phyloP scores from a whole-genome alignment of 2,113 vertebrate genomes.

The Mungos mungo region DNA sequence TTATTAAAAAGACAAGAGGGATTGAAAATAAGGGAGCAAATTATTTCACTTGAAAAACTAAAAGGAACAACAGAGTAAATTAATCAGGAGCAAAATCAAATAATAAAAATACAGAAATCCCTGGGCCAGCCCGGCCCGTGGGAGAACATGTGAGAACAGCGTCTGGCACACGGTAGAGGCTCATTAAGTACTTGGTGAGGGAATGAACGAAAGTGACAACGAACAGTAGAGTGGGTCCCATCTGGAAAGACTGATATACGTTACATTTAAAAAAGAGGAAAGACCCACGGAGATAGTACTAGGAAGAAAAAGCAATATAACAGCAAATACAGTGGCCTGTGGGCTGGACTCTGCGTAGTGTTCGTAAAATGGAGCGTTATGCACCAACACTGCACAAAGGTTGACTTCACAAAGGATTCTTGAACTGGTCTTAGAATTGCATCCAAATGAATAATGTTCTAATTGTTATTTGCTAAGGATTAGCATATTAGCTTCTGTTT shows the following conservation, averaged over 20 bases:
- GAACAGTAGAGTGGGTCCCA: not conserved
- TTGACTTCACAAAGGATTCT: not conserved
- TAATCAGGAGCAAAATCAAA: not conserved
- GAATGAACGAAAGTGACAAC: not conserved
- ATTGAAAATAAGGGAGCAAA: not conserved
- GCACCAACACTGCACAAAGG: not conserved
- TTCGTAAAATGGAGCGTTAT: not conserved
- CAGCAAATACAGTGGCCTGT: not conserved
- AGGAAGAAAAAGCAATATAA: not conserved
- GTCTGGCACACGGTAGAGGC: not conserved
- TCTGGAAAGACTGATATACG: not conserved
- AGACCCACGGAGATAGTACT: not conserved
- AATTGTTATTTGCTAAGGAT: not conserved
- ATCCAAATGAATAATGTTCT: not conserved
- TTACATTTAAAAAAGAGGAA: not conserved
- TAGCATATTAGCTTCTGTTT: not conserved
- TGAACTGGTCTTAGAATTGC: not conserved
- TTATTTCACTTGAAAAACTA: conserved; percentile 19
- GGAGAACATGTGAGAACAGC: not conserved
- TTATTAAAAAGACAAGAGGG: not conserved
- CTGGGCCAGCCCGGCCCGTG: not conserved
- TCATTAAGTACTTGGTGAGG: not conserved
- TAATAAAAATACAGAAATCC: not conserved
- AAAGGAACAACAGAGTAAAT: not conserved
- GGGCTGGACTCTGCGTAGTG: not conserved